Evolutionary conservation across 2,888 invertebrate genomes (phyloP).

Genomic region (Synergus itoensis): DNA sequence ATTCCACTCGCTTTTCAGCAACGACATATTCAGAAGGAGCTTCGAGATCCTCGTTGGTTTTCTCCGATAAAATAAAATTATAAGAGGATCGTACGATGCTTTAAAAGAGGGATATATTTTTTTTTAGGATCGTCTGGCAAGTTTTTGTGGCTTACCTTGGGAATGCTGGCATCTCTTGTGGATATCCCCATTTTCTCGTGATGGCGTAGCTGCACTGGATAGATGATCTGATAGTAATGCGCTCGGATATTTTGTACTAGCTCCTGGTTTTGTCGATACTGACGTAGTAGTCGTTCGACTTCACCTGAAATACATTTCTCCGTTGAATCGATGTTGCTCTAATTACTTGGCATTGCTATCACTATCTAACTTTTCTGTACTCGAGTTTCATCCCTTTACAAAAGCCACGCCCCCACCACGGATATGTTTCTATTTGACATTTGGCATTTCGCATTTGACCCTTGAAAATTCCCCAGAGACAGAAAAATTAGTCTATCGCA

Average conservation of each 20-base stretch:
- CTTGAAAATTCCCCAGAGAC: not conserved
- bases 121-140: conserved; percentile 14
- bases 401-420: not conserved
- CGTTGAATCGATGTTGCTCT: conserved; percentile 24
- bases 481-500: not conserved
- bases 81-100: not conserved
- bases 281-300: conserved; percentile 93
- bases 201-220: conserved; percentile 95
- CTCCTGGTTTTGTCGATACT: conserved; percentile 95
- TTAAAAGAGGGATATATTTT: conserved; percentile 5
- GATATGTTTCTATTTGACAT: conserved; percentile 3
- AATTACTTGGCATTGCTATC: conserved; percentile 39
- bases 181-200: conserved; percentile 98
- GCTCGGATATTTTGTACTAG: conserved; percentile 94
- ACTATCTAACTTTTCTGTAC: conserved; percentile 9
- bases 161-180: conserved; percentile 92
- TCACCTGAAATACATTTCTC: conserved; percentile 83
- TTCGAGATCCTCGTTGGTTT: conserved; percentile 6
- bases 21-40: conserved; percentile 9
- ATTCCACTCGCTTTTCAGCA: not conserved
- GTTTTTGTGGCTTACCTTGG: conserved; percentile 84
- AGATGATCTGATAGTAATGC: conserved; percentile 96
- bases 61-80: conserved; percentile 28
- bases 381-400: not conserved
- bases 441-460: not conserved